Evolutionary conservation across 64 coral and sea anemone species (phyloP), one percentile per base, ranked within the genome.

Genomic region (Anthopleura sola): DNA sequence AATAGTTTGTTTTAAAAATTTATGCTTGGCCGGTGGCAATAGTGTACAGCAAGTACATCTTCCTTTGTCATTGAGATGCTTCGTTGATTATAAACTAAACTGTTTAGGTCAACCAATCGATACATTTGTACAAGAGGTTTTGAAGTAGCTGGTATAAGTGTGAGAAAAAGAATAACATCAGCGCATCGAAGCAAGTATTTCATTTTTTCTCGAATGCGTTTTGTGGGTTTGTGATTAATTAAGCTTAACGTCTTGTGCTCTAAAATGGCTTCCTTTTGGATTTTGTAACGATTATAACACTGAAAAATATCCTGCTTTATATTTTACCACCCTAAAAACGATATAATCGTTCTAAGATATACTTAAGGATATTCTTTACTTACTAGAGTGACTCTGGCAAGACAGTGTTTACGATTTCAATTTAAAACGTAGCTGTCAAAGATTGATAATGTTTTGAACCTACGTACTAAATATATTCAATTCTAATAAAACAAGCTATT

Each of bases 211-310:
- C 28, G 29, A 15, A 71, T 31, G 66, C 12, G 3, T 33, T 32
- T 6, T 5, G 64, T 69, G 24, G 66, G 26, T 5, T 32, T 12
- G n/a, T 71, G 66, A 71, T 11, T 53, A 26, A 21, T 62, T 24
- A 26, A 1, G 2, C 1, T 62, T 24, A 26, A 28, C 31, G 66
- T 31, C 66, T 11, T 71, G 66, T 71, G 66, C 66, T 8, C 26
- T 71, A 71, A 71, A 71, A 71, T 71, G 66, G 66, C 66, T 71
- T 71, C 15, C 66, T 71, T 71, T 31, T 71, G 31, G 29, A 36
- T 68, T 68, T 68, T 23, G 62, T 24, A 62, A 26, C 23, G 12
- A 14, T 33, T 71, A 10, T 32, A 9, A 34, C 66, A 34, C 29
- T 71, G 10, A 71, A 71, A 32, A 29, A 29, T 36, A 71, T 71